These are phyloP conservation scores for Neomicropteryx cornuta DNA, from an alignment of 1,140 invertebrate genomes.

Conservation along the genomic window DNA sequence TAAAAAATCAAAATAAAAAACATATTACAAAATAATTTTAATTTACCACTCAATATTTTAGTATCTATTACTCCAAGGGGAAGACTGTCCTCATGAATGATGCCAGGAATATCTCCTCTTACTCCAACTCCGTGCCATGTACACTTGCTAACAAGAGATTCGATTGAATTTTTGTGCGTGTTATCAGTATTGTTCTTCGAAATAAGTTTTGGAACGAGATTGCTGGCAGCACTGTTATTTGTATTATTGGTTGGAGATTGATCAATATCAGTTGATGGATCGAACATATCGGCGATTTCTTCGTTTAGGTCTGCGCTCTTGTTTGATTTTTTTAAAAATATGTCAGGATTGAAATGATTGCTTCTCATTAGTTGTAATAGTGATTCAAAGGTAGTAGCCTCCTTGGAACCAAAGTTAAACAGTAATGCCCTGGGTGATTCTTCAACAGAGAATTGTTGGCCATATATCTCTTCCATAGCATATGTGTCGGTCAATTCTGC, in stretches of 20 bases:
- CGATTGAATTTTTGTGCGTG: no score
- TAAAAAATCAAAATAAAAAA: no score
- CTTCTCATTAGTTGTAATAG: conserved; percentile 31
- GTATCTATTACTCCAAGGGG: no score
- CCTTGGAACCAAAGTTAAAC: conserved; percentile 29
- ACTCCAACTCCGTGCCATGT: no score
- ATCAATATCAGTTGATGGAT: not conserved
- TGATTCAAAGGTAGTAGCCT: conserved; percentile 27
- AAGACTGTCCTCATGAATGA: no score
- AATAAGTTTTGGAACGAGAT: conserved; percentile 14
- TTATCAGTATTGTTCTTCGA: no score
- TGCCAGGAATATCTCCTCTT: no score
- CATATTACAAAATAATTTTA: no score
- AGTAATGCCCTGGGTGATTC: conserved; percentile 28
- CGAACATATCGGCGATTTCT: not conserved
- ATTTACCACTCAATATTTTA: no score
- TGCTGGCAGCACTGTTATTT: conserved; percentile 18
- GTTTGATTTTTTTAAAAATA: not conserved
- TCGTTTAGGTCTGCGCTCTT: not conserved
- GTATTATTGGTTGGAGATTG: conserved; percentile 1
- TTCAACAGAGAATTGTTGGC: conserved; percentile 28
- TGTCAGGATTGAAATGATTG: conserved; percentile 19
- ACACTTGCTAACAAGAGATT: no score
- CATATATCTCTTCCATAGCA: conserved; percentile 29
- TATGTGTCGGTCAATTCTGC: conserved; percentile 26